phyloP scores from a whole-genome alignment of 2,113 vertebrate genomes.

The Scopus umbretta region DNA sequence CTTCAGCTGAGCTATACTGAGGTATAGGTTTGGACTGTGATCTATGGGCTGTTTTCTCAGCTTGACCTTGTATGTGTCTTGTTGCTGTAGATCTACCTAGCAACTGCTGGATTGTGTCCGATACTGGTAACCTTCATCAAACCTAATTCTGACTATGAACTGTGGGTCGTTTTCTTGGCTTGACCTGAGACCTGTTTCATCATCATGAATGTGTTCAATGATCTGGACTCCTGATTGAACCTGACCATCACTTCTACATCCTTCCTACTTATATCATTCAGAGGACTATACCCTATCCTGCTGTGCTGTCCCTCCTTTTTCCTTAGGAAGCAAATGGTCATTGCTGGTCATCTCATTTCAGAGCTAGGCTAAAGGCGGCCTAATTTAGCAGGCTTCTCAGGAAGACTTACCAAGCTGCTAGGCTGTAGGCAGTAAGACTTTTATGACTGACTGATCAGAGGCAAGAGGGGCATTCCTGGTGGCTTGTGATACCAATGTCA shows the following conservation, averaged over 20 bases:
- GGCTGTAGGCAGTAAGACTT: not conserved
- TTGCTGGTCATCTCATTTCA: not conserved
- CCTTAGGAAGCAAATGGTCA: fast-evolving
- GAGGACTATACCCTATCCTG: fast-evolving
- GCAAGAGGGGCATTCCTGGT: not conserved
- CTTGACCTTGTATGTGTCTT: fast-evolving
- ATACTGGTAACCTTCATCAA: not conserved
- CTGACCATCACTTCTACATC: fast-evolving
- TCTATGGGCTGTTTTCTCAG: not conserved
- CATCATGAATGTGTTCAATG: fast-evolving
- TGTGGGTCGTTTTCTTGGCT: not conserved
- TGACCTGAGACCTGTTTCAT: not conserved
- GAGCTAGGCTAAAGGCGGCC: not conserved
- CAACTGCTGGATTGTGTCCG: not conserved
- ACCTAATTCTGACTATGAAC: fast-evolving
- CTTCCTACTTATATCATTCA: fast-evolving
- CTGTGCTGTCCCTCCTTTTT: fast-evolving
- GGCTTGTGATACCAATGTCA: not conserved
- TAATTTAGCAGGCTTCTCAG: not conserved
- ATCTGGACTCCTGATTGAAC: not conserved
- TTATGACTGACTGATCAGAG: not conserved
- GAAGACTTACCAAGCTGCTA: not conserved
- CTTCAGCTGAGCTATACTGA: fast-evolving
- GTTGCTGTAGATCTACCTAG: not conserved
- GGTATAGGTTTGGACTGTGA: not conserved